Conservation (phyloP, 2,797 vertebrate species). For the Scolopax rusticola region DNA sequence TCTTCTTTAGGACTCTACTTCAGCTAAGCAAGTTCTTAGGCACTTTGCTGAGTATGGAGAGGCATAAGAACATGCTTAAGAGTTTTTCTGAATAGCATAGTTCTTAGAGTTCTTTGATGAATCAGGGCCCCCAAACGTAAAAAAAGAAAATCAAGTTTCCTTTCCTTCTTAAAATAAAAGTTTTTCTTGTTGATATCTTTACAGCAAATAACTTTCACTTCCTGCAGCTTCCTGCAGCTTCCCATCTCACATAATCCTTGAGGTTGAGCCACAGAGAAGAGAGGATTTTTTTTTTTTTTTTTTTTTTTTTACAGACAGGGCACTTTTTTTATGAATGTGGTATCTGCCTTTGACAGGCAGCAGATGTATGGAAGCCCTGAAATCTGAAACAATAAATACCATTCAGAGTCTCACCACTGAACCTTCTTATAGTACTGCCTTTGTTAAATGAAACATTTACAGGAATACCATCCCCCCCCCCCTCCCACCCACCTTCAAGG, state of each 20-base stretch:
- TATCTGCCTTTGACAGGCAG: conserved; percentile 90
- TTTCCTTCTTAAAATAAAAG: neutral
- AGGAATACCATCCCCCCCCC: conserved; percentile 84
- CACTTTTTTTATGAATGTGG: conserved; percentile 86
- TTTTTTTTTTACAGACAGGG: conserved; percentile 75
- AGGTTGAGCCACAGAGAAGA: conserved; percentile 75
- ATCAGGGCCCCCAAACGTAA: neutral
- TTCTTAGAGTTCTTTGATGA: neutral
- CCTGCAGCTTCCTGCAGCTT: conserved; percentile 38
- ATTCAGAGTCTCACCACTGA: conserved; percentile 80
- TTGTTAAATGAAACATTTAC: conserved; percentile 89
- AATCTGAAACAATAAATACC: conserved; percentile 93
- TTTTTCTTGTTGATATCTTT: neutral
- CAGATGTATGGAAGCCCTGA: conserved; percentile 90
- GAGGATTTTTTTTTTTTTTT: conserved; percentile 12
- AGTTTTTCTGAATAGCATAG: neutral
- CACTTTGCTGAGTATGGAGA: neutral
- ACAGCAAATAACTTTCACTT: conserved; percentile 41
- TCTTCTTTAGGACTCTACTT: conserved; percentile 29
- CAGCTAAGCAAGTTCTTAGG: conserved; percentile 15
- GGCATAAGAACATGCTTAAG: neutral
- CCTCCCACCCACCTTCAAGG: conserved; percentile 40
- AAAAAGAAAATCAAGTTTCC: neutral
- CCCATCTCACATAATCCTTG: neutral
- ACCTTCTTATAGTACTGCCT: conserved; percentile 83